Conservation (phyloP, 2,113 vertebrate species). For the Cheirogaleus medius region DNA sequence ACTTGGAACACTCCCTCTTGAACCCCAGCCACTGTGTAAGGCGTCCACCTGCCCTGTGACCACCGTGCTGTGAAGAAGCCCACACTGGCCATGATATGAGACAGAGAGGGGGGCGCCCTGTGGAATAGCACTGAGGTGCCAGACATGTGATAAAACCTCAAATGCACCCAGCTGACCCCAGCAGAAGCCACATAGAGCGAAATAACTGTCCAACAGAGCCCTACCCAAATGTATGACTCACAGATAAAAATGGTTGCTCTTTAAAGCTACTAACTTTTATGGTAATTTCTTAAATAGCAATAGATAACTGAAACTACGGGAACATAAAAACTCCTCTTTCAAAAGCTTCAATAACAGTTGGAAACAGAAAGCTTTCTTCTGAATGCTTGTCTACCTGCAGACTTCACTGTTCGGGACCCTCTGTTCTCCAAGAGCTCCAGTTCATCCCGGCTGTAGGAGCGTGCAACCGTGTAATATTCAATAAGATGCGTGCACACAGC, state of each 20-base stretch:
- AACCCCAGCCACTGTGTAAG: neutral
- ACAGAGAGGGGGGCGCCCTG: neutral
- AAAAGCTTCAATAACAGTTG: neutral
- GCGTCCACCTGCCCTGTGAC: neutral
- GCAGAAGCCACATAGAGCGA: neutral
- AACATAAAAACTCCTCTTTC: neutral
- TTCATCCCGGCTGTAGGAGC: neutral
- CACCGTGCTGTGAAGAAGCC: neutral
- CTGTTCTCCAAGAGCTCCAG: neutral
- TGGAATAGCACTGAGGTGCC: neutral
- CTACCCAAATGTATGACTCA: neutral
- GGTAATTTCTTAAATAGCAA: neutral
- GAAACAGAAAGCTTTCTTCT: neutral
- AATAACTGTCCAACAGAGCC: neutral
- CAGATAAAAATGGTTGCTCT: neutral
- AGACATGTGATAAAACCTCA: neutral
- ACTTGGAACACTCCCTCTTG: neutral
- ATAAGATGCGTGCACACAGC: fast-evolving
- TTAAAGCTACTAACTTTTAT: neutral
- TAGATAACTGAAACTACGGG: neutral
- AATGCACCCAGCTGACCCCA: neutral
- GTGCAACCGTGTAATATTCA: neutral
- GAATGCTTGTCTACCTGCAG: neutral
- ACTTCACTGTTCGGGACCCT: neutral
- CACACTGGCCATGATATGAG: neutral